Evolutionary conservation across 2,797 vertebrate species (phyloP), one percentile per base, ranked within the genome.

Genomic region (Lepus townsendii): DNA sequence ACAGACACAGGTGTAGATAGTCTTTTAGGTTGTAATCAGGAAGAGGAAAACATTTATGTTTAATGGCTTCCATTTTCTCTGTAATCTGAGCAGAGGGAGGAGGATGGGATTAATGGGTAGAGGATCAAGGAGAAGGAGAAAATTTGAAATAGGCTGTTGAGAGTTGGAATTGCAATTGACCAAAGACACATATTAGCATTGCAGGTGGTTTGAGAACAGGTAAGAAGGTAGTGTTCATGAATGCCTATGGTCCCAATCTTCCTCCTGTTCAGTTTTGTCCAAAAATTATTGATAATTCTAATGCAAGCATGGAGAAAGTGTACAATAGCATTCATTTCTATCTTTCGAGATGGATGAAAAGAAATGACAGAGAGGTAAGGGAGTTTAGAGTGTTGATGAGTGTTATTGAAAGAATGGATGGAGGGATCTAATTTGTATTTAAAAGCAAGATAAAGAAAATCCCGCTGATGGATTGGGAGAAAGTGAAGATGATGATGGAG

Each of bases 1-100:
- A 82, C 26, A 54, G 17, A 57, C 13, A 73, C 5, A 87, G 24
- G 13, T 88, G 7, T 87, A 78, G 16, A 65, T 90, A 71, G 9
- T 42, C 11, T 96, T 95, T 85, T 90, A 68, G 52, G 73, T 88
- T 92, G 16, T 78, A 84, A 66, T 85, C 14, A 78, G 80, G 27
- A 82, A 86, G 30, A 93, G 9, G 11, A 88, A n/a, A 75, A 14
- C 3, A 54, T 68, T 80, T 91, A 63, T 63, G 38, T 73, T 32
- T 72, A 91, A 93, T 87, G 26, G 26, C 71, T 93, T 88, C 66
- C 63, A 66, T 76, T 93, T 94, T 68, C 5, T 66, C 30, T 89
- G 14, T 84, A 68, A 77, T 87, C 71, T 89, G 30, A 75, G 42
- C 42, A 75, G 35, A 87, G 19, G 8, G 20, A 93, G 35, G 38